Evolutionary conservation across 2,888 invertebrate species (phyloP), one percentile per base, ranked within the genome.

Genomic region (Rotaria macrura): DNA sequence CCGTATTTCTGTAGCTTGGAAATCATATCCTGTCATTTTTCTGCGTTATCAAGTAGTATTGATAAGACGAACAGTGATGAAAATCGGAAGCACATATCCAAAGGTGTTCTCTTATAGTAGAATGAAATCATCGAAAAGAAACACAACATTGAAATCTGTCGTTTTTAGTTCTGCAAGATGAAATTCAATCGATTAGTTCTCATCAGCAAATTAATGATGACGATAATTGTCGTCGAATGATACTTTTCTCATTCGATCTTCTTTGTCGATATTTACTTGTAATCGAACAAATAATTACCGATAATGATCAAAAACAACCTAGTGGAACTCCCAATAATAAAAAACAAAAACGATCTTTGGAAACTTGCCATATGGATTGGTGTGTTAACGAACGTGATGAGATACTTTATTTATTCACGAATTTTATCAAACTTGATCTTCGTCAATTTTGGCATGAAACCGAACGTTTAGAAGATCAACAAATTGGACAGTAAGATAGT

Each of bases 381-480:
- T 79, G 34, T 79, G n/a, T 43, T 1, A 79, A 79, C 43, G 79
- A 79, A 79, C 43, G 79, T 20, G 79, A 79, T 43, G 43, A 79
- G n/a, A 25, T 43, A 25, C 43, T 79, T 43, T 34, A 43, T 79
- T 43, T 43, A 25, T 79, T 79, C 14, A 79, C 79, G 9, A 79
- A 79, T n/a, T 79, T 79, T 6, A 79, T 79, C n/a, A 79, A 79
- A 43, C 43, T 79, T 40, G 79, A 79, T 43, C 43, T 79, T 79
- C 43, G 43, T 20, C 79, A 79, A 14, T 79, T 79, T 43, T 79
- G 79, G 79, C 43, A 79, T 25, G 79, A 79, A 43, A 43, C 40
- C 9, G 79, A 79, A 79, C 38, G 79, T 43, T 43, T 79, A 43
- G 79, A 79, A 40, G 79, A 79, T 43, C 43, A 79, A 79, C 43